Conservation (phyloP, 2,888 invertebrate genomes). For the Agrotis ipsilon region DNA sequence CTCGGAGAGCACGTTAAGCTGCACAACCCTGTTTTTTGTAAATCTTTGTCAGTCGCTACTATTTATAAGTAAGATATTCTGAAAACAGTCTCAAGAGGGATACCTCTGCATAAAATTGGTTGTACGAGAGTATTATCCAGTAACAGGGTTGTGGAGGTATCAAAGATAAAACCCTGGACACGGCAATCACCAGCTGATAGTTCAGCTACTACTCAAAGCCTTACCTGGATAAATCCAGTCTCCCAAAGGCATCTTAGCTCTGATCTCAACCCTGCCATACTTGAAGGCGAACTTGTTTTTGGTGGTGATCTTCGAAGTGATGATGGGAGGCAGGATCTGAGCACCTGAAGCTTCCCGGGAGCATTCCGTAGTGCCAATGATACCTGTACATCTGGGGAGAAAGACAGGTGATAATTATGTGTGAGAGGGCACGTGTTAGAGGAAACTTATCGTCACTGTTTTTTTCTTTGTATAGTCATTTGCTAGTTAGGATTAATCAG, state of each 20-base stretch:
- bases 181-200: no score
- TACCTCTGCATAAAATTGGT: no score
- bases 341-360: conserved; percentile 85
- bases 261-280: conserved; percentile 93
- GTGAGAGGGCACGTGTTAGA: neutral
- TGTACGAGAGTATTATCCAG: no score
- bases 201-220: neutral
- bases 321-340: conserved; percentile 93
- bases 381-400: conserved; percentile 87
- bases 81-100: no score
- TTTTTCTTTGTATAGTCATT: neutral
- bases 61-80: no score
- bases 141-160: no score
- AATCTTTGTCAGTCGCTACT: no score
- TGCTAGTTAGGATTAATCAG: no score
- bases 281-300: conserved; percentile 93
- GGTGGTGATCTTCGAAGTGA: conserved; percentile 93
- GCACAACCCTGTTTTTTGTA: no score
- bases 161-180: no score
- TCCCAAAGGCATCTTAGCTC: conserved; percentile 94
- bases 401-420: neutral
- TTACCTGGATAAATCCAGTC: conserved; percentile 95
- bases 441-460: neutral
- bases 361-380: conserved; percentile 86
- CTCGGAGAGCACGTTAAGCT: no score